Percentiles rank a stretch among this genome's conserved stretches.
Evolutionary conservation across 64 coral and sea anemone species (phyloP).

Genomic region (Stylophora pistillata): DNA sequence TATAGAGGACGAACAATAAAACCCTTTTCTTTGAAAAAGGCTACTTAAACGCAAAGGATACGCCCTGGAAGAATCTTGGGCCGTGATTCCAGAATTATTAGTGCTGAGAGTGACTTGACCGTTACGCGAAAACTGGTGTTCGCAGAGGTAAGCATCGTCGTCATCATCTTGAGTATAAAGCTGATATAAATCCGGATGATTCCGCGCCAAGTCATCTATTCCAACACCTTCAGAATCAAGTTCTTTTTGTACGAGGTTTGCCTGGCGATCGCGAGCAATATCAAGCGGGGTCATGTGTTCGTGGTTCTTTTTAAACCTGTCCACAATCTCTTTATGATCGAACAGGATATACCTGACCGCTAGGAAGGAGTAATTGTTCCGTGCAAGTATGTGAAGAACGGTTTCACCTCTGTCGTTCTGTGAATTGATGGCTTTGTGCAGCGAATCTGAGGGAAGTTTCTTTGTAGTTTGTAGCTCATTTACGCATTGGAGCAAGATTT

Average conservation of each 20-base stretch:
- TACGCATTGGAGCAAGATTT: constrained; percentile 23
- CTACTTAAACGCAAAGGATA: constrained; percentile 12
- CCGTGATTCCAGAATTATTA: not conserved
- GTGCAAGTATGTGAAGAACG: constrained; percentile 37
- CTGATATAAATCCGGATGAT: constrained; percentile 15
- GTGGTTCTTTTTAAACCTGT: not conserved
- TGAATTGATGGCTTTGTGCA: not conserved
- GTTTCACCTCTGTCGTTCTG: constrained; percentile 20
- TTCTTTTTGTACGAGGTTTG: constrained; percentile 23
- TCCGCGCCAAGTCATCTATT: not conserved
- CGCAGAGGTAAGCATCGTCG: not conserved
- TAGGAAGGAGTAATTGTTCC: constrained; percentile 15
- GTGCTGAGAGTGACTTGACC: not conserved
- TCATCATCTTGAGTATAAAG: constrained; percentile 15
- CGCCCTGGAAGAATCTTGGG: not conserved
- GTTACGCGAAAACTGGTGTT: not conserved
- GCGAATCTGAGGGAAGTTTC: not conserved
- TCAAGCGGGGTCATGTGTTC: constrained; percentile 26
- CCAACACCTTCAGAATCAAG: not conserved
- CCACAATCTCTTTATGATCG: constrained; percentile 25
- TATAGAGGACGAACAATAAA: not conserved
- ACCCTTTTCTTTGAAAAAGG: constrained; percentile 1
- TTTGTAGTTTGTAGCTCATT: not conserved
- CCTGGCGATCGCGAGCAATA: constrained; percentile 16
- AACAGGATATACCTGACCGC: constrained; percentile 28